Conservation (phyloP, 2,113 vertebrate species). For the Ameiurus melas region DNA sequence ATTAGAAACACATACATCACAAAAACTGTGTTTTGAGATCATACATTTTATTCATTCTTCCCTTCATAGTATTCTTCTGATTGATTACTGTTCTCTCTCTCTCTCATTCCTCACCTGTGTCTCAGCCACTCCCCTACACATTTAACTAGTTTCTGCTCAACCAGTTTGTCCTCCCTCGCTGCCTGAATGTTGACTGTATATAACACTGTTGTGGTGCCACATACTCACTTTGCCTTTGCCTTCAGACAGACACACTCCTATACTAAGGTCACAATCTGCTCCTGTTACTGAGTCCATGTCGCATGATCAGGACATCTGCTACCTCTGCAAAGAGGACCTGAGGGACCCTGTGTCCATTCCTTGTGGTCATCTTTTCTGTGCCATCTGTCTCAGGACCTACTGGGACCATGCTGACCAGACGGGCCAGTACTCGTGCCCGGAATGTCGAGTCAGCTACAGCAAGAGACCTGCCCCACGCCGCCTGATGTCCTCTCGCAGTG, state of each 20-base stretch:
- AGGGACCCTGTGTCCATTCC: constrained; percentile 76
- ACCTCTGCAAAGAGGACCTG: constrained; percentile 76
- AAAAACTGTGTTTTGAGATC: constrained; percentile 38
- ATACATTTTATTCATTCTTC: constrained; percentile 62
- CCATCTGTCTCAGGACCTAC: constrained; percentile 76
- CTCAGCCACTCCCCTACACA: constrained; percentile 63
- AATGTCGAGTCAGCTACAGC: constrained; percentile 74
- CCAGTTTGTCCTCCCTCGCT: constrained; percentile 75
- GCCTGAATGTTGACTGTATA: constrained; percentile 74
- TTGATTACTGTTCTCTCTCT: constrained; percentile 37
- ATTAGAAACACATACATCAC: neutral
- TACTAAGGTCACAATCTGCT: neutral
- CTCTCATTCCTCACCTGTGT: constrained; percentile 60
- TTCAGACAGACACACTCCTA: constrained; percentile 47
- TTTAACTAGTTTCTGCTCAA: constrained; percentile 79
- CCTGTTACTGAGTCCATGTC: constrained; percentile 62
- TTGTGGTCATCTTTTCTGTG: constrained; percentile 75
- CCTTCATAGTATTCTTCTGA: constrained; percentile 45
- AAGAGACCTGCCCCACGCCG: constrained; percentile 74
- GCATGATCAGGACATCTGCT: constrained; percentile 68
- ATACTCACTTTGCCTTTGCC: constrained; percentile 65
- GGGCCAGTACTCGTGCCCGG: constrained; percentile 68
- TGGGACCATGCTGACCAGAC: constrained; percentile 77
- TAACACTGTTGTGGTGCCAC: constrained; percentile 57
- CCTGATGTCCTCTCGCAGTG: constrained; percentile 58